Evolutionary conservation across 2,888 invertebrate species (phyloP).

Genomic region (Tanypteryx hageni): DNA sequence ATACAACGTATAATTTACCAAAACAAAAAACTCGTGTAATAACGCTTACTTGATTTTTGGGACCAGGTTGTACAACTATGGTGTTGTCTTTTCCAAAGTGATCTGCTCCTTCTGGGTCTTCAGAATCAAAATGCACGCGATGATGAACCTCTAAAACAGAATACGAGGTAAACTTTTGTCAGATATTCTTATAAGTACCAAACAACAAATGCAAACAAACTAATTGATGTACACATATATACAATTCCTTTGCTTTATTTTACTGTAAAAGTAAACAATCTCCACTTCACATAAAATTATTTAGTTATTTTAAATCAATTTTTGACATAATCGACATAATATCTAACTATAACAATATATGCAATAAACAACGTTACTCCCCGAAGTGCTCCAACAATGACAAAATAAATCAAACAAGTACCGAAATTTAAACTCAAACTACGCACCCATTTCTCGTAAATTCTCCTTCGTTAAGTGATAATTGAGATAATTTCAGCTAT

Average conservation of each 20-base stretch:
- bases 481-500: not conserved
- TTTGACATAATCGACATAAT: no score
- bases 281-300: no score
- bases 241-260: no score
- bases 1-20: not conserved
- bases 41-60: slow-evolving; percentile 66
- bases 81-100: slow-evolving; percentile 68
- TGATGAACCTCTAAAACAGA: slow-evolving; percentile 17
- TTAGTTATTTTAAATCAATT: no score
- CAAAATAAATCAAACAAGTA: no score
- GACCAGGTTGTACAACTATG: slow-evolving; percentile 71
- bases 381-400: no score
- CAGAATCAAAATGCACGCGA: slow-evolving; percentile 52
- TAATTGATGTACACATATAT: no score
- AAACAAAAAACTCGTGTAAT: not conserved
- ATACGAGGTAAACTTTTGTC: not conserved
- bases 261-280: no score
- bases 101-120: slow-evolving; percentile 67
- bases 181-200: no score
- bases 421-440: not conserved
- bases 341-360: no score
- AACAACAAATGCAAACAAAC: no score
- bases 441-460: slow-evolving; percentile 50
- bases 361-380: no score
- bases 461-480: slow-evolving; percentile 2